Evolutionary conservation across 1,140 invertebrate genomes (phyloP).

Genomic region (Araneus ventricosus): DNA sequence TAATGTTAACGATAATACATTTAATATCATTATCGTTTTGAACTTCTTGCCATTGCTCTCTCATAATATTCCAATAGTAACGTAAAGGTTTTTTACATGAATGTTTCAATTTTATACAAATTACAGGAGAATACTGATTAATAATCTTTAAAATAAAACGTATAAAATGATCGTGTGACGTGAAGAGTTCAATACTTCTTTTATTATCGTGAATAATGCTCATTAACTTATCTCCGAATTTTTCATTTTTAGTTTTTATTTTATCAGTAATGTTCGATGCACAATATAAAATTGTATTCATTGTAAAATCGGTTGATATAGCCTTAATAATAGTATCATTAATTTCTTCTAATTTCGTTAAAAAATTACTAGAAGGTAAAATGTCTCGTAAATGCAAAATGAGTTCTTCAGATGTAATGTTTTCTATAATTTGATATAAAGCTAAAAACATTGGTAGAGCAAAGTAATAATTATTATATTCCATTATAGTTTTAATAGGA

Average conservation of each 20-base stretch:
- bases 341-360: slow-evolving; percentile 17
- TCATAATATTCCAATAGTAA: slow-evolving; percentile 41
- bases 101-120: neutral
- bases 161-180: neutral
- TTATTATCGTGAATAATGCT: neutral
- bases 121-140: neutral
- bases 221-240: neutral
- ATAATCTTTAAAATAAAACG: slow-evolving; percentile 38
- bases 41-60: slow-evolving; percentile 48
- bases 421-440: neutral
- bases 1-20: neutral
- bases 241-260: neutral
- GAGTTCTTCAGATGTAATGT: neutral
- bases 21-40: neutral
- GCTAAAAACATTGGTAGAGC: slow-evolving; percentile 40
- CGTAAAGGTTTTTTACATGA: neutral
- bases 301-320: slow-evolving; percentile 29
- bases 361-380: neutral
- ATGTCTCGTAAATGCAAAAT: neutral
- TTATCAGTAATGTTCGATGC: neutral
- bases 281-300: slow-evolving; percentile 50
- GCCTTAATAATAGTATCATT: neutral
- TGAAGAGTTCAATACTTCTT: neutral
- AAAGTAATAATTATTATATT: neutral
- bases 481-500: neutral